Evolutionary conservation across 1,140 invertebrate species (phyloP), one percentile per base, ranked within the genome.

Genomic region (Plectus sambesii): DNA sequence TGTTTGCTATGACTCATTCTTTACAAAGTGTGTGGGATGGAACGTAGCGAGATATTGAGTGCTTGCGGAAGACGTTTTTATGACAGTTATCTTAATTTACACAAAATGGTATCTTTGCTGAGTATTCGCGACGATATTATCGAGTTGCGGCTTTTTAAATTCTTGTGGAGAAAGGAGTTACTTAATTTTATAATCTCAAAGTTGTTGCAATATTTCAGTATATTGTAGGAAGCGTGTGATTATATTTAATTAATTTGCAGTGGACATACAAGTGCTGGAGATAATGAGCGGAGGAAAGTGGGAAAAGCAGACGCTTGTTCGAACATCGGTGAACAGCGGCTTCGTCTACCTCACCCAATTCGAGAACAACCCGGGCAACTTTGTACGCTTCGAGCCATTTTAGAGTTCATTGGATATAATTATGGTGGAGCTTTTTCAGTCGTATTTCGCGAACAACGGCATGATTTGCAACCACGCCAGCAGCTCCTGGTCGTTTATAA

Each of bases 241-340:
- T n/a, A n/a, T n/a, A n/a, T n/a, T n/a, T n/a, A n/a, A n/a, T n/a
- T n/a, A 33, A 17, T 17, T 33, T 12, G 17, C 17, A 33, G 12
- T 33, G n/a, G n/a, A n/a, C n/a, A n/a, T n/a, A n/a, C 25, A 46
- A n/a, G 22, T 46, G 6, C 44, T 17, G 12, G 30, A 33, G 17
- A 33, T 33, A 12, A 12, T 33, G 17, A 33, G 17, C 12, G 30
- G 17, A 12, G 30, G 12, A 33, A 33, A 33, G 17, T 33, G 30
- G 30, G 12, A 12, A 12, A 17, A 12, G 12, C 30, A 33, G 17
- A 33, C 30, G 30, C 17, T 33, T 12, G 17, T 33, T 33, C 30
- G 30, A 33, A 33, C 12, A 12, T 33, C 30, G 30, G 30, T 33
- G 30, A 12, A 33, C 12, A 33, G 30, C 30, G 30, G 30, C 30